Base-by-base conservation (phyloP, 1,140 invertebrate species). In the Drosophila albomicans region DNA sequence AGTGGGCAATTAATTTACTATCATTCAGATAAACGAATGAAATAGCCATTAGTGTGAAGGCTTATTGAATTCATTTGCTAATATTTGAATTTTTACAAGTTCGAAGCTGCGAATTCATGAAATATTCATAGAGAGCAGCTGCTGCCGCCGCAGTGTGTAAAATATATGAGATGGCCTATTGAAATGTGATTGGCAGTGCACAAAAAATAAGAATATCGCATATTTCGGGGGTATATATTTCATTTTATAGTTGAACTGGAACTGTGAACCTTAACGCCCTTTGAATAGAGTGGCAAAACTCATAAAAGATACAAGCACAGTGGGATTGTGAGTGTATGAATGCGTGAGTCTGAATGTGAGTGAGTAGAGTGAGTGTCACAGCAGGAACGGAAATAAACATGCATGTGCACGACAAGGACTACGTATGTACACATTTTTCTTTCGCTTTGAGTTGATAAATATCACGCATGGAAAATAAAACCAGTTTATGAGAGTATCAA, bases 381-480 rank as follows among this genome's bases (percentile, higher is more conserved):
- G 58, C 35, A 52, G 58, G 32, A 7, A 28, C 59, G 32, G 25
- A 69, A 56, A 58, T 58, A 69, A 74, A 54, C 28, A 54, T 68
- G 41, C 52, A 73, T 56, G 16, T 57, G 25, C 3, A 41, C 38
- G 1, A 41, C 38, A 3, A 38, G 4, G 6, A 32, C 30, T 13
- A 43, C 32, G 49, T 25, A 48, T 48, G 10, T 57, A 41, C 32
- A 56, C 68, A 13, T 65, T 52, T 72, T 74, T 62, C 38, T 20
- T 54, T 38, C 58, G 35, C 20, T 63, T 48, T 32, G 35, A 61
- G 79, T 61, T 70, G 62, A 81, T 73, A 74, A 68, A 79, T 74
- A 79, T 88, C 66, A 84, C 77, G 73, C 79, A 65, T 61, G 64
- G 77, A 62, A 81, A 73, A 84, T 88, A 87, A 87, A 88, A 84